These are phyloP conservation scores for Elmis aenea DNA, from an alignment of 2,888 invertebrate genomes.

Conservation along the genomic window DNA sequence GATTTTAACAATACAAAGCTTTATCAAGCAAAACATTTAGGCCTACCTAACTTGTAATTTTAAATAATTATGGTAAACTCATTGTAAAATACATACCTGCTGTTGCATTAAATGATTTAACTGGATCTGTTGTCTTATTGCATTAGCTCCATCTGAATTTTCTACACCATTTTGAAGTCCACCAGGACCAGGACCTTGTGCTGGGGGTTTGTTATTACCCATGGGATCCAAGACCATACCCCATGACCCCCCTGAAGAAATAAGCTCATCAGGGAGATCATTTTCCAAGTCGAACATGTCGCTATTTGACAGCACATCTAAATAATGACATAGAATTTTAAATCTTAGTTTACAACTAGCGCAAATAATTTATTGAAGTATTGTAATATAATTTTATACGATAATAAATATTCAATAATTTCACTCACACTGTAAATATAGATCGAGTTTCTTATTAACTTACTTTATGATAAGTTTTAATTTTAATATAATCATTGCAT, in stretches of 20 bases:
- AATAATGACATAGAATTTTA: no score
- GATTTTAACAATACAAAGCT: no score
- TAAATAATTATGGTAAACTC: not conserved
- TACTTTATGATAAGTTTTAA: no score
- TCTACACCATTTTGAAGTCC: slow-evolving; percentile 70
- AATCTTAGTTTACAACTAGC: no score
- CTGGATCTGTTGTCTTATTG: slow-evolving; percentile 53
- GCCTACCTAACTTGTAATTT: not conserved
- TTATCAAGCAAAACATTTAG: no score
- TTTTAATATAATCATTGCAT: no score
- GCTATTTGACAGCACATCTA: slow-evolving; percentile 77
- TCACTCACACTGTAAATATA: no score
- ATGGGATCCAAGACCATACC: slow-evolving; percentile 55
- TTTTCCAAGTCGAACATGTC: slow-evolving; percentile 88
- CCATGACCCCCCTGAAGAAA: slow-evolving; percentile 68
- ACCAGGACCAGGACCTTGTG: slow-evolving; percentile 78
- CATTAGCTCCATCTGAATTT: slow-evolving; percentile 51
- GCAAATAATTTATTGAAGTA: no score
- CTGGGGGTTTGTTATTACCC: slow-evolving; percentile 67
- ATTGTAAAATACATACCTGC: slow-evolving; percentile 45
- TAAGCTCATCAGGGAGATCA: slow-evolving; percentile 86
- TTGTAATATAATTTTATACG: no score
- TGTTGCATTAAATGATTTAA: slow-evolving; percentile 66
- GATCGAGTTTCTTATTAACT: no score
- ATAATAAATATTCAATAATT: no score